These are phyloP conservation scores for Lamprotornis superbus DNA, from an alignment of 2,113 vertebrate species.

Conservation along the genomic window DNA sequence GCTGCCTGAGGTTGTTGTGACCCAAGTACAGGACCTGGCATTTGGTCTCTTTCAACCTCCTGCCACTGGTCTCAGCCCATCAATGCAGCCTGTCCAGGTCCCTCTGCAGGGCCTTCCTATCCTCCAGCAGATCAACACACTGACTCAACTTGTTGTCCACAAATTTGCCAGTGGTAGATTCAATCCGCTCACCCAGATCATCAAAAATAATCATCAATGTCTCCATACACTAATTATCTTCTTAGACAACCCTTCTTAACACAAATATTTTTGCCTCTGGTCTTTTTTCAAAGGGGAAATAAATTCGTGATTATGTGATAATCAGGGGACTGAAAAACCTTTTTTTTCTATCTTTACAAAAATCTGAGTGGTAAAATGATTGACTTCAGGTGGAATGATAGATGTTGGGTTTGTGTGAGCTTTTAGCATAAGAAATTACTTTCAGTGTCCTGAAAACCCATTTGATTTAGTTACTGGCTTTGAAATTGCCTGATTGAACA, in stretches of 20 bases:
- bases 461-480: not conserved
- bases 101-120: not conserved
- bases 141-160: not conserved
- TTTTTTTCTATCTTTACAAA: not conserved
- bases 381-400: not conserved
- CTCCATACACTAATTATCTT: not conserved
- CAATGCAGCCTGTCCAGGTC: not conserved
- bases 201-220: not conserved
- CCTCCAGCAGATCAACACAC: not conserved
- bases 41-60: not conserved
- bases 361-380: not conserved
- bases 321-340: not conserved
- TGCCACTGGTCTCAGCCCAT: fast-evolving
- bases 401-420: not conserved
- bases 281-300: not conserved
- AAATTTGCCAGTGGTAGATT: not conserved
- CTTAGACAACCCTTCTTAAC: not conserved
- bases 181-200: not conserved
- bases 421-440: not conserved
- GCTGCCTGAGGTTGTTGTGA: not conserved
- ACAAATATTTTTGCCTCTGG: not conserved
- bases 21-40: not conserved
- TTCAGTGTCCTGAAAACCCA: not conserved
- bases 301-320: not conserved
- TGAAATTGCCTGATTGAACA: not conserved